These are phyloP conservation scores for Salarias fasciatus DNA, from an alignment of 2,797 vertebrate genomes.

Conservation along the genomic window DNA sequence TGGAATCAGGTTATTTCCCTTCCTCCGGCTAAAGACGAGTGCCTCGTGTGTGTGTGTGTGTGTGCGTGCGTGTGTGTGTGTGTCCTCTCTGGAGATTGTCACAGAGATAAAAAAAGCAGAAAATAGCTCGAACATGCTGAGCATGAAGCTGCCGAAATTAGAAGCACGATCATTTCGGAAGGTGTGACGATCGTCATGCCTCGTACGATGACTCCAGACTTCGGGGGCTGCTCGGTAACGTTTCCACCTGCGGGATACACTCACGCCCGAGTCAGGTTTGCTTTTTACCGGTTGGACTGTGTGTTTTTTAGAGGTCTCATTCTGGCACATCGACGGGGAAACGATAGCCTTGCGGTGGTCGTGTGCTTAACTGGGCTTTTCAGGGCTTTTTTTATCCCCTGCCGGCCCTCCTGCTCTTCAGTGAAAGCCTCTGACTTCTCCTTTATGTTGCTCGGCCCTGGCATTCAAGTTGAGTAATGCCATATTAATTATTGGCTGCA, in stretches of 20 bases:
- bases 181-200: neutral
- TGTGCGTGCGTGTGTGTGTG: too few relatives aligned
- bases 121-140: neutral
- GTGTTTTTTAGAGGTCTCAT: slow-evolving; percentile 8
- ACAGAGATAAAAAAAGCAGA: slow-evolving; percentile 21
- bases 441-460: slow-evolving; percentile 41
- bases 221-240: neutral
- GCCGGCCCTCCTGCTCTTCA: slow-evolving; percentile 19
- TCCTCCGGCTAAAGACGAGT: slow-evolving; percentile 4
- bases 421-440: slow-evolving; percentile 34
- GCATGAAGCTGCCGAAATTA: neutral
- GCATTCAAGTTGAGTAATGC: slow-evolving; percentile 52
- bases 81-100: slow-evolving; percentile 41
- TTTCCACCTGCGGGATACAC: neutral
- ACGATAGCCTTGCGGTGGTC: neutral
- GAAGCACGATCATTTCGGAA: neutral
- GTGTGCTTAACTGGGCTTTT: slow-evolving; percentile 24
- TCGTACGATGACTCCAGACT: neutral
- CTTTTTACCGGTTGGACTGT: neutral
- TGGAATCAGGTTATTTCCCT: slow-evolving; percentile 12
- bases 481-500: slow-evolving; percentile 54
- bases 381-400: slow-evolving; percentile 10
- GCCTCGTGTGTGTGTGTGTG: slow-evolving; percentile 30
- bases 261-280: neutral
- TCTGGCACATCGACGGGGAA: slow-evolving; percentile 17